Evolutionary conservation across 2,797 vertebrate genomes (phyloP), one percentile per base, ranked within the genome.

Genomic region (Bryconaethiops microstoma): DNA sequence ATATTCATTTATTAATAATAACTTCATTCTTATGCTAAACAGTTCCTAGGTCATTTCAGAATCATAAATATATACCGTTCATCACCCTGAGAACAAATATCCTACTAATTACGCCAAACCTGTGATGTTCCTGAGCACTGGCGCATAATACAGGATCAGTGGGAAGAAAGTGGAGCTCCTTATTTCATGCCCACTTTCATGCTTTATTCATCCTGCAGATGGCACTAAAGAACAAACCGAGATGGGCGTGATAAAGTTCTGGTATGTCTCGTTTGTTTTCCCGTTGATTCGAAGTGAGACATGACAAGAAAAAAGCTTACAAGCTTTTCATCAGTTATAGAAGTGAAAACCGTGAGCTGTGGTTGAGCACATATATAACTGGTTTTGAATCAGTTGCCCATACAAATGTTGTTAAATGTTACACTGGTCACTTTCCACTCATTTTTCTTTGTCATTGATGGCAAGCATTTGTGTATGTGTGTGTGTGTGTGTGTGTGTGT

Each of bases 151-250:
- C 29, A 29, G 29, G 1, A 29, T 1, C 29, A 29, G 42, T 45
- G 42, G 42, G 1, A 45, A 45, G 42, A 45, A 45, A 10, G 42
- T 45, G 42, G 42, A 45, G 21, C 14, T 29, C n/a, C 7, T 17
- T 55, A 5, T 14, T 69, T 69, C 14, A 69, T 40, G n/a, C 19
- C 62, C 13, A 52, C 42, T 29, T n/a, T 21, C 42, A 17, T 77
- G 39, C 21, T 76, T 74, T 1, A 23, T 63, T 50, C 59, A 0
- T 76, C 79, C 87, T 84, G 72, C 65, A 86, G 83, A 69, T 80
- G 83, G 45, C 82, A 78, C 79, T 83, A 82, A 71, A 82, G 42
- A 57, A 78, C 77, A 64, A 77, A 21, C 45, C 62, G 60, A 57
- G 16, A 60, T 59, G 71, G 29, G 25, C 7, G 7, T 73, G 39